Conservation (phyloP, 2,797 vertebrate genomes). For the Malacoraja senta region DNA sequence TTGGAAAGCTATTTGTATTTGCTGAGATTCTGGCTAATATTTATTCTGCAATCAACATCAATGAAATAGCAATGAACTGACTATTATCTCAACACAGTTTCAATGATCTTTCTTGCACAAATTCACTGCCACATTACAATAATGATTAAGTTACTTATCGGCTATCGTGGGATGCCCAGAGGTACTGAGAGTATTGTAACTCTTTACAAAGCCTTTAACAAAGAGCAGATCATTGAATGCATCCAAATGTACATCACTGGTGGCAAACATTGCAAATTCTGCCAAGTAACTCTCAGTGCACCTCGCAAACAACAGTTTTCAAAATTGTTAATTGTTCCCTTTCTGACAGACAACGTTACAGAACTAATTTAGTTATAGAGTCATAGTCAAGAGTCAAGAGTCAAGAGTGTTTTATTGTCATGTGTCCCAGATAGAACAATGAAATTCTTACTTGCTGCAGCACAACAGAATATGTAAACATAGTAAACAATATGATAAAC, state of each 20-base stretch:
- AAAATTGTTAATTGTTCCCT: neutral
- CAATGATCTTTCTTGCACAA: neutral
- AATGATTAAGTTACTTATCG: neutral
- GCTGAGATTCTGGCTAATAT: neutral
- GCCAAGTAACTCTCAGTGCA: too few species aligned
- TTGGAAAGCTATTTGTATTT: neutral
- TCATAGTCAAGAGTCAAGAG: too few species aligned
- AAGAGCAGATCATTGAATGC: neutral
- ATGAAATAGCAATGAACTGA: neutral
- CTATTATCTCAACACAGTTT: neutral
- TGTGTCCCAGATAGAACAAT: too few species aligned
- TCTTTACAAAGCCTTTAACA: neutral
- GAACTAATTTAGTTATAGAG: neutral
- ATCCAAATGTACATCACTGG: neutral
- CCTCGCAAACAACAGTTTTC: neutral
- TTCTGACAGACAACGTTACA: neutral
- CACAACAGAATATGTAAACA: too few species aligned
- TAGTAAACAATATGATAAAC: too few species aligned
- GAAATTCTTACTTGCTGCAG: too few species aligned
- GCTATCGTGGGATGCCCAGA: neutral
- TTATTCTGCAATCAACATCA: neutral
- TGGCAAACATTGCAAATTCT: neutral
- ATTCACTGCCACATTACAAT: neutral
- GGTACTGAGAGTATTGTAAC: neutral
- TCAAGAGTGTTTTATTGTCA: too few species aligned